Base-by-base conservation (phyloP, 2,888 invertebrate genomes). In the Drosophila buzzatii region DNA sequence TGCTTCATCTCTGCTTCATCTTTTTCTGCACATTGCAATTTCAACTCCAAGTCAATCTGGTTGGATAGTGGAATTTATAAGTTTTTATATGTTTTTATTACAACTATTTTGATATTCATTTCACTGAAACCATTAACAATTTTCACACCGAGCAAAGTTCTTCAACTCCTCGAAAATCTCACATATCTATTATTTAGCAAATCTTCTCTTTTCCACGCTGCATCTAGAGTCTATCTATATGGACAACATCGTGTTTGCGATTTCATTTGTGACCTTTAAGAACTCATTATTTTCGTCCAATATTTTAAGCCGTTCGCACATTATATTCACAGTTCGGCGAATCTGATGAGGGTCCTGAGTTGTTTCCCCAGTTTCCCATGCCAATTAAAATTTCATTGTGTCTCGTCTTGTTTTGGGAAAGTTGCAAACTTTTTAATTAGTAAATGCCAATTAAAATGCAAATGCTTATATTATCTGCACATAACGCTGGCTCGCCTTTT, bases 401-500 rank as follows among this genome's bases (percentile, higher is more conserved):
- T 70, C 66, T 45, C 23, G 18, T 51, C 45, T 14, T 56, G 44
- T 55, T 33, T 44, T 20, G 39, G 59, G 60, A 57, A 69, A 69
- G 23, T 70, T 65, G 58, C 18, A 71, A 89, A 89, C 72, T 85
- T 89, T 85, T 87, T 89, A 85, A 85, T 85, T 89, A 85, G 73
- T 76, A 81, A 85, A 84, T 76, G 74, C 79, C 84, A 89, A 89
- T 89, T 89, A 86, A 85, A 79, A 86, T 76, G 72, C 69, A 81
- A 86, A 85, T 76, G 68, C 53, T 86, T 73, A 65, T 83, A 89
- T 79, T 86, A 86, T 86, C 73, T 62, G 66, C 66, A 49, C 49
- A 81, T 69, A 74, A 65, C 57, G 61, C 33, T 44, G 20, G 53
- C 37, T 27, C 35, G 23, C 51, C 55, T 49, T 70, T 66, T 49